A percentile compares a stretch with the other conserved stretches of the same genome.
These are phyloP conservation scores for Nesogale talazaci DNA, from an alignment of 2,113 vertebrate species.

Conservation along the genomic window DNA sequence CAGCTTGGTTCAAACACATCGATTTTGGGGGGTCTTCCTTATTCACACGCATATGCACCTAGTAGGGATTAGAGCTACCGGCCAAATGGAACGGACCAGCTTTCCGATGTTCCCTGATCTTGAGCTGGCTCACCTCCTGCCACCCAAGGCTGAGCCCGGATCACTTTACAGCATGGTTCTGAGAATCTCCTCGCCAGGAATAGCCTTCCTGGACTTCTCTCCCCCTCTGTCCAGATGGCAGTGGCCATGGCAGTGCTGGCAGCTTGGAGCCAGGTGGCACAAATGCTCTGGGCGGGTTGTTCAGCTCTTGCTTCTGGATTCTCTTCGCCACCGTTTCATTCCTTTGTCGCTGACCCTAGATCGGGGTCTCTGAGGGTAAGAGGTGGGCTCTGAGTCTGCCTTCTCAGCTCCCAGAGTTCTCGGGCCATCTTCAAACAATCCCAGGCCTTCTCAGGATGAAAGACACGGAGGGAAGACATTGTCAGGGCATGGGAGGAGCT, in stretches of 20 bases:
- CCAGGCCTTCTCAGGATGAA: background rate
- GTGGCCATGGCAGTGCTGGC: background rate
- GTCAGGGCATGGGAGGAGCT: background rate
- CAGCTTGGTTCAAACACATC: too few relatives aligned
- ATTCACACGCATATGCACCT: too few relatives aligned
- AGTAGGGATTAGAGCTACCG: too few relatives aligned
- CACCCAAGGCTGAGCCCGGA: background rate
- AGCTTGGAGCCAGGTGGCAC: background rate
- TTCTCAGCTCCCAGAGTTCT: background rate
- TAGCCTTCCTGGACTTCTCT: conserved; percentile 20
- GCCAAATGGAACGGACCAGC: background rate
- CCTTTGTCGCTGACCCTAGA: background rate
- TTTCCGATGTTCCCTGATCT: background rate
- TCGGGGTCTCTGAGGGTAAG: background rate
- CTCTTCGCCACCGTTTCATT: background rate
- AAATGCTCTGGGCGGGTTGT: background rate
- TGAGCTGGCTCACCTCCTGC: background rate
- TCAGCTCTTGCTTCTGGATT: background rate
- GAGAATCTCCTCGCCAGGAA: conserved; percentile 18
- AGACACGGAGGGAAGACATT: background rate
- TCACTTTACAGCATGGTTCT: conserved; percentile 39
- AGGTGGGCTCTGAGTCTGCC: background rate
- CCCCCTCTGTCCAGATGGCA: background rate
- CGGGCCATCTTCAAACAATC: conserved; percentile 10
- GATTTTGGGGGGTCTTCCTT: too few relatives aligned